Percentiles rank a stretch among this genome's conserved stretches.
Evolutionary conservation across 2,113 vertebrate species (phyloP).

Genomic region (Syngnathus floridae): DNA sequence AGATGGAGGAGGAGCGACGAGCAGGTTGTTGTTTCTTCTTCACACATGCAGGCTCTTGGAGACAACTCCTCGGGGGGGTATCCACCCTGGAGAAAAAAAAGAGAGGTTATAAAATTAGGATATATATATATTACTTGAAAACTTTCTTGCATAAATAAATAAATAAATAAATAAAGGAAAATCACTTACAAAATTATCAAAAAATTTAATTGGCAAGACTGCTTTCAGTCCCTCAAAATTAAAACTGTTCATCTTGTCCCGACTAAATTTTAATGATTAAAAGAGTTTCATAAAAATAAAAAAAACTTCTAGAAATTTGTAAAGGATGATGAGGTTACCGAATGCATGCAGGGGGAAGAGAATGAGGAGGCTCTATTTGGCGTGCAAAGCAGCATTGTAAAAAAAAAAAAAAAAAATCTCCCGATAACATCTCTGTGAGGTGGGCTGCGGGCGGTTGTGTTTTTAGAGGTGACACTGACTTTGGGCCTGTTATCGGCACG

Average conservation of each 20-base stretch:
- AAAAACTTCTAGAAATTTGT: slow-evolving; percentile 25
- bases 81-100: not conserved
- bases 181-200: not conserved
- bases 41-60: slow-evolving; percentile 31
- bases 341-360: slow-evolving; percentile 44
- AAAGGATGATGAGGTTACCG: slow-evolving; percentile 48
- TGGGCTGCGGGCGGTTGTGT: slow-evolving; percentile 12
- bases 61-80: not conserved
- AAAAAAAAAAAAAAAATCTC: slow-evolving; percentile 43
- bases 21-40: slow-evolving; percentile 62
- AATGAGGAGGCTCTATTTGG: slow-evolving; percentile 15
- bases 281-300: too few relatives aligned
- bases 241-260: too few relatives aligned
- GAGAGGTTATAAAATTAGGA: not conserved
- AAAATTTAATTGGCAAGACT: not conserved
- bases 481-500: slow-evolving; percentile 36
- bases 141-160: not conserved
- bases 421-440: slow-evolving; percentile 47
- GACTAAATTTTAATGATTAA: too few relatives aligned
- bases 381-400: slow-evolving; percentile 23
- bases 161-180: too few relatives aligned
- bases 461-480: slow-evolving; percentile 48
- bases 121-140: too few relatives aligned
- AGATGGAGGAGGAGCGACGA: slow-evolving; percentile 59
- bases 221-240: not conserved